Base-by-base conservation (phyloP, 2,888 invertebrate genomes). In the Synergus itoensis region DNA sequence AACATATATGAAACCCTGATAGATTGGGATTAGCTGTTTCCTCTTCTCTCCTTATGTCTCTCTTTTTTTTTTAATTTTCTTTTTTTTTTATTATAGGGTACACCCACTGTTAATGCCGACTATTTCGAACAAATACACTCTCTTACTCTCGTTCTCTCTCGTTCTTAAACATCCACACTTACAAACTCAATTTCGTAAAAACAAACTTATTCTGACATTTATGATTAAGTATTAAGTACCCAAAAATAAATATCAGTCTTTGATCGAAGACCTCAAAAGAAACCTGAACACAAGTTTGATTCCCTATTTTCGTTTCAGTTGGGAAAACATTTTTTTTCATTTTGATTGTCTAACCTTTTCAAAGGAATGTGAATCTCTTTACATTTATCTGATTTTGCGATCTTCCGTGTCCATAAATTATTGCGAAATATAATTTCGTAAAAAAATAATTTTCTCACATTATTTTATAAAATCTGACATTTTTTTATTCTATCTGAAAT, bases 1-100 rank as follows among this genome's bases (percentile, higher is more conserved):
- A 87, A 89, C 87, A 89, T 89, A 89, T 86, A 87, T 86, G 86
- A 89, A 90, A 90, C 89, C 90, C 90, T 90, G 90, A 90, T 90
- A 89, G 89, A 89, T 90, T 90, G 88, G 89, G 89, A 90, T 89
- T 86, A 87, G 85, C 86, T 82, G 77, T 83, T 76, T 82, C 78
- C 75, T 77, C 78, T 65, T 80, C 79, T 73, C 64, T 77, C 60
- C 79, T 82, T 78, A 76, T 75, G 78, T 65, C 57, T 75, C 76
- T 21, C 79, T 16, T 62, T 45, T 79, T 60, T 28, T 36, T 64
- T 43, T 8, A 1, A 12, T 57, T 77, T 75, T 65, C 48, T 57
- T 77, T 67, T 67, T 40, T 84, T 80, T 83, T 77, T 83, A 84
- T 80, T 86, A 85, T 82, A 83, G 81, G 77, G 80, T 80, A 83